phyloP scores from a whole-genome alignment of 2,888 invertebrate species.

The Cosmia trapezina region DNA sequence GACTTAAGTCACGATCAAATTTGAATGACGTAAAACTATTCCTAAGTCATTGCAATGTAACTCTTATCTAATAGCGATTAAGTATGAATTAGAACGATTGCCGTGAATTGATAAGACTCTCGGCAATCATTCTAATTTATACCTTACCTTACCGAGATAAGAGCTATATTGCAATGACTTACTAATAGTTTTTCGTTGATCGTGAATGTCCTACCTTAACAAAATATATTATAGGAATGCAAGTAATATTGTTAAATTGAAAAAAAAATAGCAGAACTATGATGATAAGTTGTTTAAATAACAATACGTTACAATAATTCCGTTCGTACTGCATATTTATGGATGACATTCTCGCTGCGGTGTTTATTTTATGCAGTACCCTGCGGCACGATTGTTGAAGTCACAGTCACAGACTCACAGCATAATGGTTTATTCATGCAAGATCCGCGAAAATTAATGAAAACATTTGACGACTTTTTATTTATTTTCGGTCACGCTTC shows the following conservation, averaged over 20 bases:
- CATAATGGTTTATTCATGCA: slow-evolving; percentile 52
- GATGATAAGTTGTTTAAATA: slow-evolving; percentile 3
- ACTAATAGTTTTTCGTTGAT: too few relatives aligned
- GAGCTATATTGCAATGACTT: not conserved
- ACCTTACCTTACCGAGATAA: not conserved
- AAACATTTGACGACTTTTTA: slow-evolving; percentile 26
- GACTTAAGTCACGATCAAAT: too few relatives aligned
- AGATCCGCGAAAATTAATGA: slow-evolving; percentile 30
- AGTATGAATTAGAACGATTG: not conserved
- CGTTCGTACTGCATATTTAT: slow-evolving; percentile 10
- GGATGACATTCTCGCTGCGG: slow-evolving; percentile 22
- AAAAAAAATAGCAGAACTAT: not conserved
- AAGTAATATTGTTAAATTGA: not conserved
- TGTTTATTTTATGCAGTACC: slow-evolving; percentile 42
- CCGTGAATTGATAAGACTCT: not conserved
- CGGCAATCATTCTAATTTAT: not conserved
- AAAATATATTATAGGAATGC: not conserved
- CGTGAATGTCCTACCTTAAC: not conserved
- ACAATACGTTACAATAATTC: slow-evolving; percentile 28
- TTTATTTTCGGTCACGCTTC: slow-evolving; percentile 10
- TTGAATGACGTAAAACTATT: not conserved
- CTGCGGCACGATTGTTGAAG: slow-evolving; percentile 43
- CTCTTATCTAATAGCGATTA: not conserved
- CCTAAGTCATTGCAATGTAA: not conserved
- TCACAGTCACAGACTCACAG: too few relatives aligned